These are phyloP conservation scores for Bombus affinis DNA, from an alignment of 1,140 invertebrate species.

Conservation along the genomic window DNA sequence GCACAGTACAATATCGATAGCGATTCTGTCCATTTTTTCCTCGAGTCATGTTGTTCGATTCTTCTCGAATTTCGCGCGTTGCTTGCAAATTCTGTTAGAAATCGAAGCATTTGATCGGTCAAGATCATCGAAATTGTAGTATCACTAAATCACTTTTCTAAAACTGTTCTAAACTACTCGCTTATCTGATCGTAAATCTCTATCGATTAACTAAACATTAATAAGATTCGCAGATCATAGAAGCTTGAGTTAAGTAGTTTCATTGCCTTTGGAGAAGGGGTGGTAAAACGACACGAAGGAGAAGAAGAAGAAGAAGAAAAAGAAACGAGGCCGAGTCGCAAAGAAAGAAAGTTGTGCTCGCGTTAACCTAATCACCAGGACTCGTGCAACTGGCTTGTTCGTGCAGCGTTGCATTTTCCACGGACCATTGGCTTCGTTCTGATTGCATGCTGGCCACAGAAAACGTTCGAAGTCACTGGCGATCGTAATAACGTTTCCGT, in stretches of 20 bases:
- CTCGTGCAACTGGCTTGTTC: slow-evolving; percentile 52
- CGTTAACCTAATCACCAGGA: slow-evolving; percentile 64
- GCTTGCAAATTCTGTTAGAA: no score
- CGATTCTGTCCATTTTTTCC: background rate
- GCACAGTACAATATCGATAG: background rate
- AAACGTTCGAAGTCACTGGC: slow-evolving; percentile 49
- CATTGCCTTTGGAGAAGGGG: background rate
- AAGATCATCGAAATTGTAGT: no score
- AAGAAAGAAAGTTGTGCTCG: slow-evolving; percentile 44
- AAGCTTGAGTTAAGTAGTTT: background rate
- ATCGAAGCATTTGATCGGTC: no score
- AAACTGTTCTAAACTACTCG: no score
- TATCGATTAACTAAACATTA: background rate
- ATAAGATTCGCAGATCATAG: background rate
- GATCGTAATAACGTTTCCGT: slow-evolving; percentile 57
- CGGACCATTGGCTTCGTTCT: slow-evolving; percentile 53
- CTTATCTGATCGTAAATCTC: background rate
- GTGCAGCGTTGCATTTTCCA: slow-evolving; percentile 59
- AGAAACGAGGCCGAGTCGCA: background rate
- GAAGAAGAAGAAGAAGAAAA: slow-evolving; percentile 6
- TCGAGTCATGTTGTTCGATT: no score
- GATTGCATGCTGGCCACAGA: slow-evolving; percentile 48
- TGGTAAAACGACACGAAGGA: background rate
- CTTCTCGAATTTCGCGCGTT: no score
- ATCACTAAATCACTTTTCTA: no score